Base-by-base conservation (phyloP, 2,797 vertebrate species). In the Ctenosaura bakeri region DNA sequence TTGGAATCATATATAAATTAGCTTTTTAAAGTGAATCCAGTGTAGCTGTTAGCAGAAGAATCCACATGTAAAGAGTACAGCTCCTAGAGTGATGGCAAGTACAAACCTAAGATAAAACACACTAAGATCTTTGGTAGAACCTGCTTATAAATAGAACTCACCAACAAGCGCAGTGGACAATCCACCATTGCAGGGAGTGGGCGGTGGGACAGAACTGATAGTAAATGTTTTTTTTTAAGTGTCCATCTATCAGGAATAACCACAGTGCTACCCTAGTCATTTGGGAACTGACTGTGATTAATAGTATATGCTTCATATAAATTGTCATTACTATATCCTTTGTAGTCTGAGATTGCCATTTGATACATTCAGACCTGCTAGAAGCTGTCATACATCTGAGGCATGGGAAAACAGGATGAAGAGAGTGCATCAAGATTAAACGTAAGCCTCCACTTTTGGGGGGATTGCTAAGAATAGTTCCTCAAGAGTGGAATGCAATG, bases 381-480 rank as follows among this genome's bases (percentile, higher is more conserved):
- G 80, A 82, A 89, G 54, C 80, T 90, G 46, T 12, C 90, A 22
- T n/a, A 86, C 22, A 64, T 78, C 3, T 85, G 64, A 46, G 32
- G 8, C 6, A 22, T 59, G 24, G n/a, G 71, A 7, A 29, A 69
- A 14, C 4, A 12, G 16, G 76, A 13, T 22, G 78, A 76, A 62
- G 38, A 6, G 32, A 66, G 10, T 0, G 2, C 69, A 78, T 5
- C 59, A 56, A 78, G 42, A 16, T 66, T 83, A 87, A 22, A 56
- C n/a, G 16, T 26, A 56, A 56, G 12, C 38, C 56, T 84, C 29
- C 10, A 50, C 50, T 88, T 88, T 80, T 66, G 64, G 46, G 42
- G 29, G 64, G 24, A 83, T 14, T n/a, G 12, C 35, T 83, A 54
- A 83, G 59, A 82, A 22, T 56, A n/a, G n/a, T 78, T 83, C 59